Conservation (phyloP, 1,140 invertebrate species). For the Aphelinus atriplicis region DNA sequence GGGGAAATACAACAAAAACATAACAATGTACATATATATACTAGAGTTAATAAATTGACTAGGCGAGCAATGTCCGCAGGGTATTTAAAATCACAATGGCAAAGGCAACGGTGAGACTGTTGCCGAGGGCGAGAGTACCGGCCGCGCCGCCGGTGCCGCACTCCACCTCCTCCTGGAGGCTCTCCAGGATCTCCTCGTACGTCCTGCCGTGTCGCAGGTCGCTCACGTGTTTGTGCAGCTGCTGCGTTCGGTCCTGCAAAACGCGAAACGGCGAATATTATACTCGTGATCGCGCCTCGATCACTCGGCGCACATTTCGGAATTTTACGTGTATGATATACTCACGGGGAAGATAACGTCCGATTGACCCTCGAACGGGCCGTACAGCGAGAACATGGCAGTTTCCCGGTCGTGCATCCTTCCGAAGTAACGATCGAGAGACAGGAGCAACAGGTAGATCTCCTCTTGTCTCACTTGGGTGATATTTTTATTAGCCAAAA, state of each 20-base stretch:
- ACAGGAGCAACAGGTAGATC: conserved; percentile 72
- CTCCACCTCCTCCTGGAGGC: conserved; percentile 27
- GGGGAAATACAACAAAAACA: too few species aligned
- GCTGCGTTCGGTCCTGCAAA: conserved; percentile 49
- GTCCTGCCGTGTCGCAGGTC: conserved; percentile 37
- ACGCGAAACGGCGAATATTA: neutral
- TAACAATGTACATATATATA: too few species aligned
- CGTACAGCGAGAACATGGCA: conserved; percentile 74
- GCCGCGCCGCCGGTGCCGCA: conserved; percentile 30
- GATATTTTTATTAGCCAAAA: conserved; percentile 69
- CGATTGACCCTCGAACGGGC: conserved; percentile 69
- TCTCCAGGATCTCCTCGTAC: conserved; percentile 48
- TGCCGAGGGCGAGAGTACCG: neutral
- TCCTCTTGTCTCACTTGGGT: conserved; percentile 70
- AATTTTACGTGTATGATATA: conserved; percentile 26
- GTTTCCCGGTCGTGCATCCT: conserved; percentile 69
- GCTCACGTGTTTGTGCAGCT: conserved; percentile 44
- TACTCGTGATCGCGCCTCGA: too few species aligned
- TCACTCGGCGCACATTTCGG: too few species aligned
- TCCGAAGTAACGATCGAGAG: conserved; percentile 76
- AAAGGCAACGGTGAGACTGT: neutral
- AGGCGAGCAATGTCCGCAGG: conserved; percentile 1
- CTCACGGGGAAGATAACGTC: conserved; percentile 75
- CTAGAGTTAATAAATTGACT: neutral
- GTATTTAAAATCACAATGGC: conserved; percentile 12